Evolutionary conservation across 2,113 vertebrate species (phyloP).

Genomic region (Pelobates fuscus): DNA sequence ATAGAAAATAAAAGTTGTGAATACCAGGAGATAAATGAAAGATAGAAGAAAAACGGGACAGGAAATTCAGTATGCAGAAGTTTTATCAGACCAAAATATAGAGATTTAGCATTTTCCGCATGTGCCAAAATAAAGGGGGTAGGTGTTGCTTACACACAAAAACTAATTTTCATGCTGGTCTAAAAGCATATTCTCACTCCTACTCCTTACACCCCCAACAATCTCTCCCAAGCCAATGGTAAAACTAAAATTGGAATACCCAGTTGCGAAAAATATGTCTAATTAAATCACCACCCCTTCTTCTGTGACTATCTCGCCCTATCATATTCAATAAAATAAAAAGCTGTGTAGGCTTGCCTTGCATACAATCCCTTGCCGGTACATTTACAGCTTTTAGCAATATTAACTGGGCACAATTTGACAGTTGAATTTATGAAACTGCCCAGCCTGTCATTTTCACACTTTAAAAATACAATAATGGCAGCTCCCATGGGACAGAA

Average conservation of each 20-base stretch:
- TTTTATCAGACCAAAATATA: constrained; percentile 20
- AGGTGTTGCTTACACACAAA: constrained; percentile 38
- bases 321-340: constrained; percentile 50
- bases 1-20: no score
- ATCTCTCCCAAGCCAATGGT: constrained; percentile 54
- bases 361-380: constrained; percentile 62
- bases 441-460: constrained; percentile 69
- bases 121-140: constrained; percentile 22
- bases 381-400: constrained; percentile 66
- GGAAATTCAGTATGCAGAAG: no score
- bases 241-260: constrained; percentile 60
- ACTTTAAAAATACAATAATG: constrained; percentile 65
- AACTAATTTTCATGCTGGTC: constrained; percentile 54
- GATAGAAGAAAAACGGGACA: neutral
- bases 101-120: constrained; percentile 15
- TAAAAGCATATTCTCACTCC: constrained; percentile 56
- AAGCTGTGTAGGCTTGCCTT: constrained; percentile 37
- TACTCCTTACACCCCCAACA: constrained; percentile 48
- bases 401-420: constrained; percentile 68
- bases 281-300: constrained; percentile 59
- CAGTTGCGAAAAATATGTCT: constrained; percentile 59
- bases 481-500: constrained; percentile 55
- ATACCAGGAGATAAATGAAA: no score
- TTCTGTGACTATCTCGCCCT: constrained; percentile 52
- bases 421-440: constrained; percentile 71